Conservation (phyloP, 1,140 invertebrate species). For the Olivierus martensii region DNA sequence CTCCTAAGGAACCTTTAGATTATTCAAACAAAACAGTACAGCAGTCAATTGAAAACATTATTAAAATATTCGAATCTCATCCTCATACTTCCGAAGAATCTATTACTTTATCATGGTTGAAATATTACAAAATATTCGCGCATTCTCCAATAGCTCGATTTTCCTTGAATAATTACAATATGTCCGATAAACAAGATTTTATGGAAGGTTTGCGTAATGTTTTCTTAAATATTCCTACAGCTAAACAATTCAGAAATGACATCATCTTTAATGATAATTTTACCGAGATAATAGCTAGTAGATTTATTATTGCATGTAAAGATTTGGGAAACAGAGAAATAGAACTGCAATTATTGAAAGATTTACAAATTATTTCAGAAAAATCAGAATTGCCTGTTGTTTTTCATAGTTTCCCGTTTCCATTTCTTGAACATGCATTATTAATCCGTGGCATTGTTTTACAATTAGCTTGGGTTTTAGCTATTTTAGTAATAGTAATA, state of each 20-base stretch:
- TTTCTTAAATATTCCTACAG: no score
- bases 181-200: conserved; percentile 55
- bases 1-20: no score
- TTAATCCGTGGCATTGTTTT: conserved; percentile 79
- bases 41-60: no score
- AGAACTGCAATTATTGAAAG: conserved; percentile 76
- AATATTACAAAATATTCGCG: conserved; percentile 54
- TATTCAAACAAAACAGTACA: no score
- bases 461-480: conserved; percentile 83
- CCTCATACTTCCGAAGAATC: no score
- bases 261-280: conserved; percentile 62
- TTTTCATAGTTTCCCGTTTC: conserved; percentile 85
- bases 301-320: conserved; percentile 75
- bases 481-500: conserved; percentile 85
- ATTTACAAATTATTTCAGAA: conserved; percentile 56
- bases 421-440: conserved; percentile 89
- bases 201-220: conserved; percentile 16
- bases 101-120: no score
- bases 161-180: conserved; percentile 44
- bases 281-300: conserved; percentile 60
- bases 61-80: no score
- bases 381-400: conserved; percentile 66
- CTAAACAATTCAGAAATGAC: conserved; percentile 49
- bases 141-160: conserved; percentile 51
- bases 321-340: conserved; percentile 78